Conservation (phyloP, 2,888 invertebrate genomes). For the Pilophorus perplexus region DNA sequence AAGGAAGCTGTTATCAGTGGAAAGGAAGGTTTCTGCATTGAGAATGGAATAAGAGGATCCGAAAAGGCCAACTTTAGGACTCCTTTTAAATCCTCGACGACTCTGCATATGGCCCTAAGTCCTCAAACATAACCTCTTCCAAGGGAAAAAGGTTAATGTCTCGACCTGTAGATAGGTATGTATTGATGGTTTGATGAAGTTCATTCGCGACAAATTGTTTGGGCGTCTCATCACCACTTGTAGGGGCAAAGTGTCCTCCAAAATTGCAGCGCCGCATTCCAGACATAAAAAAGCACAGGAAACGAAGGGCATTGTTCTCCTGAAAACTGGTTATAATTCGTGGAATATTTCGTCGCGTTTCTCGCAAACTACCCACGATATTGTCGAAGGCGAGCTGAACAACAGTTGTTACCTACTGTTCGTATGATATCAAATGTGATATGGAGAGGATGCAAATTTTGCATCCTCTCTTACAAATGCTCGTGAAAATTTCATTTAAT, state of each 20-base stretch:
- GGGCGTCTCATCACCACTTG: constrained; percentile 1
- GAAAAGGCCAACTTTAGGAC: too few relatives aligned
- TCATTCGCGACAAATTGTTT: constrained; percentile 42
- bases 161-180: too few relatives aligned
- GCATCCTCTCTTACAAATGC: constrained; percentile 40
- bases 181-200: constrained; percentile 46
- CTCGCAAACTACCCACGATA: background rate
- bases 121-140: constrained; percentile 45
- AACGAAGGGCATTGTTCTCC: background rate
- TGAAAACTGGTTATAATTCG: background rate
- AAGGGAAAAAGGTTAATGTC: constrained; percentile 45
- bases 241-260: background rate
- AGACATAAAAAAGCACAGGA: constrained; percentile 1
- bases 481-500: too few relatives aligned
- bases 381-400: background rate
- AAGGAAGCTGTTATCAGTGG: too few relatives aligned
- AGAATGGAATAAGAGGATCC: too few relatives aligned
- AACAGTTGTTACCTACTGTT: too few relatives aligned
- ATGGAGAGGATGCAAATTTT: constrained; percentile 29
- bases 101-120: too few relatives aligned
- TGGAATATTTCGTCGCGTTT: background rate
- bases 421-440: constrained; percentile 9
- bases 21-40: too few relatives aligned
- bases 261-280: background rate
- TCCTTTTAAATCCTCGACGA: too few relatives aligned